Evolutionary conservation across 2,113 vertebrate species (phyloP).

Genomic region (Ictidomys tridecemlineatus): DNA sequence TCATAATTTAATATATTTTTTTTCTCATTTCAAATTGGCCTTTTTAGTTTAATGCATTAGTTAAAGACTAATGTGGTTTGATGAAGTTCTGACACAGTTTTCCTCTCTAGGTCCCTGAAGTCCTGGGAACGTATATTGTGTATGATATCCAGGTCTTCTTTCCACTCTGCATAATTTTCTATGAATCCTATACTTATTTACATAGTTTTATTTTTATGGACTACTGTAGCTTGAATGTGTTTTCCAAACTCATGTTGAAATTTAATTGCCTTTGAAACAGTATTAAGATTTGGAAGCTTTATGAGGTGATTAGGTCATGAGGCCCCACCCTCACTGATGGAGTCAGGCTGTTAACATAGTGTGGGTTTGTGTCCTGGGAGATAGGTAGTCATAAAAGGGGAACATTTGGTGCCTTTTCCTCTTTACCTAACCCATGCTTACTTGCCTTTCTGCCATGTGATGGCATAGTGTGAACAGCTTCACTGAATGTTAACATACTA

Average conservation of each 20-base stretch:
- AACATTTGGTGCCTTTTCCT: not conserved
- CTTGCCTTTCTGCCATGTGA: not conserved
- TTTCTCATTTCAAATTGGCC: not conserved
- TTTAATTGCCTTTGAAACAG: not conserved
- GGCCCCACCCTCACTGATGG: no score
- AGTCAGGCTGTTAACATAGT: not conserved
- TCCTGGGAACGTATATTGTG: not conserved
- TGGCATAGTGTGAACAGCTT: no score
- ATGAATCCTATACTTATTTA: not conserved
- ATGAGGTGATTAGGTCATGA: not conserved
- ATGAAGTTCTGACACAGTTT: not conserved
- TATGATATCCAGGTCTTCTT: not conserved
- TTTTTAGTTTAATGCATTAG: not conserved
- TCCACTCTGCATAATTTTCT: not conserved
- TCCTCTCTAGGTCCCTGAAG: not conserved
- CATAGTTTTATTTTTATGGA: not conserved
- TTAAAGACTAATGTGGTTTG: not conserved
- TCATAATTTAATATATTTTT: not conserved
- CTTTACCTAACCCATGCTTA: not conserved
- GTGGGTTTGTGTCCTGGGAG: not conserved
- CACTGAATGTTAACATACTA: accelerated
- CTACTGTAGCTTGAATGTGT: not conserved
- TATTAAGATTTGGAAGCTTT: not conserved
- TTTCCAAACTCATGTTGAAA: not conserved
- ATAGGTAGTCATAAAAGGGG: not conserved